These are phyloP conservation scores for Oophaga pumilio DNA, from an alignment of 2,113 vertebrate genomes.

Conservation along the genomic window DNA sequence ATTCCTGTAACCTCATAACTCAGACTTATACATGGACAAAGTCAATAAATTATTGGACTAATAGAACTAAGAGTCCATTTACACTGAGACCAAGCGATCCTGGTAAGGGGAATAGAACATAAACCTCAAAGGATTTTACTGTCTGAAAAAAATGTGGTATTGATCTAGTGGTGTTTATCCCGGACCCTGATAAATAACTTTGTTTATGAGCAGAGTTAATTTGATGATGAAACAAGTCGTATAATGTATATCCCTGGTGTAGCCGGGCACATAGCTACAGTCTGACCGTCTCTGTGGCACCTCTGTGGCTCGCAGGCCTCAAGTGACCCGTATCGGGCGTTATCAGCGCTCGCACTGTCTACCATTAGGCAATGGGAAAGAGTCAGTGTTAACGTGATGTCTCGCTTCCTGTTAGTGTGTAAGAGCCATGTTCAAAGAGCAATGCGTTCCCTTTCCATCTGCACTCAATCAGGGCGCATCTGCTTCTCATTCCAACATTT, in stretches of 20 bases:
- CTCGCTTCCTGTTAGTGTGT: conserved; percentile 34
- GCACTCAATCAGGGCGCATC: conserved; percentile 64
- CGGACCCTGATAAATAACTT: conserved; percentile 2
- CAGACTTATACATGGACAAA: too few species aligned
- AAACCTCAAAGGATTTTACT: conserved; percentile 4
- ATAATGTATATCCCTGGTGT: background rate
- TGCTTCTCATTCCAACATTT: conserved; percentile 61
- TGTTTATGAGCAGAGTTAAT: conserved; percentile 4
- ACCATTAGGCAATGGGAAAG: conserved; percentile 44
- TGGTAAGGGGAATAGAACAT: background rate
- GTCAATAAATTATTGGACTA: too few species aligned
- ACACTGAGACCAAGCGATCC: too few species aligned
- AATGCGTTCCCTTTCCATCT: background rate
- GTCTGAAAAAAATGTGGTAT: background rate
- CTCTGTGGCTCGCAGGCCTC: conserved; percentile 7
- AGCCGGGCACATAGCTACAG: background rate
- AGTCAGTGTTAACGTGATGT: conserved; percentile 52
- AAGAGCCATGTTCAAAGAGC: conserved; percentile 14
- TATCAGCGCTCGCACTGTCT: conserved; percentile 20
- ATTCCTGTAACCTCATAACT: too few species aligned
- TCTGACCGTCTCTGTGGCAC: conserved; percentile 32
- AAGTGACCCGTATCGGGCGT: conserved; percentile 1
- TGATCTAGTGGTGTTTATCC: background rate
- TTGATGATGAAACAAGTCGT: background rate
- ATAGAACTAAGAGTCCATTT: too few species aligned